Percentiles rank a stretch among this genome's conserved stretches.
Conservation (phyloP, 2,888 invertebrate species). For the Crocallis elinguaria region DNA sequence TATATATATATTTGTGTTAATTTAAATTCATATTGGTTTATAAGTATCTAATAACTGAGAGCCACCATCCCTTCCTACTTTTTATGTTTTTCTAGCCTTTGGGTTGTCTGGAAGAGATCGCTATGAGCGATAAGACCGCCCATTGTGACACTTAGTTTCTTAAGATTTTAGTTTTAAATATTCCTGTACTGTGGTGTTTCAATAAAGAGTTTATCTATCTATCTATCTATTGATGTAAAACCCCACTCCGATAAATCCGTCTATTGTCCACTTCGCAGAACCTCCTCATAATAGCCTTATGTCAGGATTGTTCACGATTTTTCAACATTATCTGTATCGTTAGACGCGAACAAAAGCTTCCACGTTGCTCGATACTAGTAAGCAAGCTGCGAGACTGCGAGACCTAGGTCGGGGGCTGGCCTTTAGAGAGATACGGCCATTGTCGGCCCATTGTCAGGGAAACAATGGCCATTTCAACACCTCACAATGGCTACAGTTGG, state of each 20-base stretch:
- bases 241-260: conserved; percentile 1
- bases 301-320: conserved; percentile 28
- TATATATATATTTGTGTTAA: too few relatives aligned
- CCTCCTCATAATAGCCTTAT: conserved; percentile 17
- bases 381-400: conserved; percentile 48
- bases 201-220: too few relatives aligned
- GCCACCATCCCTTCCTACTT: too few relatives aligned
- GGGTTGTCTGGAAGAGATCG: too few relatives aligned
- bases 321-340: conserved; percentile 39
- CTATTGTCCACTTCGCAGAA: conserved; percentile 17
- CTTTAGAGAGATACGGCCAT: conserved; percentile 65
- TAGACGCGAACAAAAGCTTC: conserved; percentile 41
- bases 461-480: conserved; percentile 70
- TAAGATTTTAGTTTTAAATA: too few relatives aligned
- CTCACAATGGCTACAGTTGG: conserved; percentile 66
- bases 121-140: too few relatives aligned
- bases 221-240: background rate
- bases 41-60: too few relatives aligned
- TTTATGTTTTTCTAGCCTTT: too few relatives aligned
- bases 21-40: too few relatives aligned
- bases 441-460: conserved; percentile 66
- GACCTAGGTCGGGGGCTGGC: conserved; percentile 58
- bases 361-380: conserved; percentile 42
- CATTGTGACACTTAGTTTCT: too few relatives aligned
- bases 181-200: too few relatives aligned